Evolutionary conservation across 2,797 vertebrate genomes (phyloP).

Genomic region (Thamnophis elegans): DNA sequence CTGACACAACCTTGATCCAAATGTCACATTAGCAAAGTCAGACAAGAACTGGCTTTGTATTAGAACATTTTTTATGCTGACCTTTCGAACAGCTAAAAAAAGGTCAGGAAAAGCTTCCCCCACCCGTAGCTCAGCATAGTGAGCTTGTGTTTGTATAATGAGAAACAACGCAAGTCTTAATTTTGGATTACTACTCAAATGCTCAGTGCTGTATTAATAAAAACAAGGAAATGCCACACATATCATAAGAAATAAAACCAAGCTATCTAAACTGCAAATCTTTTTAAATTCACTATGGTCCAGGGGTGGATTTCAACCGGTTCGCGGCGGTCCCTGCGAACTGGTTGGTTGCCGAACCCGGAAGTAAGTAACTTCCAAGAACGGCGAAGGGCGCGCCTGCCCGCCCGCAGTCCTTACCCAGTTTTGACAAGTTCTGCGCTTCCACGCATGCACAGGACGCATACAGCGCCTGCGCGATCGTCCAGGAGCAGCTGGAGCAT

Average conservation of each 20-base stretch:
- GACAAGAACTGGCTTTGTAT: conserved; percentile 60
- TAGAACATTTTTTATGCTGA: conserved; percentile 52
- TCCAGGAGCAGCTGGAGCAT: no score
- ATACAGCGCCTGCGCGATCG: no score
- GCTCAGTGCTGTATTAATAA: conserved; percentile 5
- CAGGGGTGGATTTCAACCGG: no score
- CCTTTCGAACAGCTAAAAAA: conserved; percentile 58
- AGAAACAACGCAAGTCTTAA: conserved; percentile 16
- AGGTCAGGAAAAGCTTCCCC: conserved; percentile 39
- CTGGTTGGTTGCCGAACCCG: no score
- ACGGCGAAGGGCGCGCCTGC: no score
- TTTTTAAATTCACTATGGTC: neutral
- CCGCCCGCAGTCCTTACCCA: no score
- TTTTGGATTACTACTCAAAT: conserved; percentile 25
- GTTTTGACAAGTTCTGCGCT: no score
- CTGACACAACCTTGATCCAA: conserved; percentile 59
- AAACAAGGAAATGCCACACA: neutral
- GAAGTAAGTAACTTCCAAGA: no score
- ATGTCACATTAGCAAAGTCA: conserved; percentile 70
- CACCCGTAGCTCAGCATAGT: neutral
- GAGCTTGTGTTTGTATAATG: conserved; percentile 42
- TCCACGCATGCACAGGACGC: no score
- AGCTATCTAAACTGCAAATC: neutral
- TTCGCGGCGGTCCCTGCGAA: no score
- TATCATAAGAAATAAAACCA: neutral